Evolutionary conservation across 2,797 vertebrate genomes (phyloP).

Genomic region (Limnodromus scolopaceus): DNA sequence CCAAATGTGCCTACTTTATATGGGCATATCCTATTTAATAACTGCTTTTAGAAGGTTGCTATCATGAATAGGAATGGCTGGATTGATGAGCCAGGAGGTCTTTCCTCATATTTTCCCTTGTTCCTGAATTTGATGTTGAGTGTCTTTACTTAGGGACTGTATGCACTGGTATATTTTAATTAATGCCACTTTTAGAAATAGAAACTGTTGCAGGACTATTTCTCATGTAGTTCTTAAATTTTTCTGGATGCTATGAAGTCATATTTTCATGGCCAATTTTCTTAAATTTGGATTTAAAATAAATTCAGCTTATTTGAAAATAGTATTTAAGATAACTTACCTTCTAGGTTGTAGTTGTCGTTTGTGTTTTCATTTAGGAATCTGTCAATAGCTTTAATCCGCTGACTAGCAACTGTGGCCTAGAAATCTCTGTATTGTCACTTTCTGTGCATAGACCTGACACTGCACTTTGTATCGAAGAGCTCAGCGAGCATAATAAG

Average conservation of each 20-base stretch:
- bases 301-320: neutral
- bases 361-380: slow-evolving; percentile 77
- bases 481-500: slow-evolving; percentile 83
- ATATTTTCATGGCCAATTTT: neutral
- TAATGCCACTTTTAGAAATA: neutral
- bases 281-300: neutral
- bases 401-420: slow-evolving; percentile 79
- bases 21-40: neutral
- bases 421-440: slow-evolving; percentile 83
- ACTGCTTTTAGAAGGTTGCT: neutral
- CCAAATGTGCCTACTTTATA: neutral
- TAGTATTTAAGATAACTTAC: neutral
- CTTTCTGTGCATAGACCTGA: slow-evolving; percentile 85
- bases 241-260: neutral
- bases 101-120: neutral
- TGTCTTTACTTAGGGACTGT: neutral
- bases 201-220: neutral
- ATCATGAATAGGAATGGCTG: neutral
- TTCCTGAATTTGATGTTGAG: neutral
- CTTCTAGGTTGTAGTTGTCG: neutral
- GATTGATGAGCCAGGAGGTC: neutral
- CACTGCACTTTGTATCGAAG: slow-evolving; percentile 80
- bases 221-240: neutral
- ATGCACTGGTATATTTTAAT: neutral
- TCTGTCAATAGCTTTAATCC: slow-evolving; percentile 79